These are phyloP conservation scores for Patella depressa DNA, from an alignment of 2,888 invertebrate species.

Conservation along the genomic window DNA sequence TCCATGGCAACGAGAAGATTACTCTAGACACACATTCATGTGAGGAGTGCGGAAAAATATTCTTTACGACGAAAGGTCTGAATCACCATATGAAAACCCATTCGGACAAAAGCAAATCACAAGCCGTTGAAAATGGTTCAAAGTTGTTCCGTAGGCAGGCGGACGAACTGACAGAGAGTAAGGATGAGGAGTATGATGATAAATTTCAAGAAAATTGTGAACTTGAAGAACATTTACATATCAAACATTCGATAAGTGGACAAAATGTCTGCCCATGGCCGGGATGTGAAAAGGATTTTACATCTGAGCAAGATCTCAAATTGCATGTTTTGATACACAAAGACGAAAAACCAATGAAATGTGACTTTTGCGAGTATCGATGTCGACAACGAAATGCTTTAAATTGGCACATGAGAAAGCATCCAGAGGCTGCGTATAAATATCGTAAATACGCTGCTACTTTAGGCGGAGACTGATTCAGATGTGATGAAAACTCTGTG, in stretches of 20 bases:
- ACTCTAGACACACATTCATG: conserved; percentile 39
- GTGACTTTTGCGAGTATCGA: conserved; percentile 60
- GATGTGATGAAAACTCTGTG: neutral
- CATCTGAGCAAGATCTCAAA: conserved; percentile 52
- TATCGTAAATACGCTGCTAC: conserved; percentile 34
- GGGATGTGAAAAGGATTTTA: conserved; percentile 53
- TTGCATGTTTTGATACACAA: conserved; percentile 57
- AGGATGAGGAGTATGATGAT: conserved; percentile 26
- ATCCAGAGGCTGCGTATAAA: conserved; percentile 54
- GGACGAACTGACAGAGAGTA: conserved; percentile 9
- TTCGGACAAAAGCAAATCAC: conserved; percentile 25
- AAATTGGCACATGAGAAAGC: conserved; percentile 65
- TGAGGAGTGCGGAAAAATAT: conserved; percentile 41
- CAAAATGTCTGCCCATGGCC: conserved; percentile 27
- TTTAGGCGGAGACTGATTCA: neutral
- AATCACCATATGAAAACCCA: conserved; percentile 45
- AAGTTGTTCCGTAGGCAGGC: neutral
- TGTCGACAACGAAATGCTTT: conserved; percentile 62
- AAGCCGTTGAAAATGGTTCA: neutral
- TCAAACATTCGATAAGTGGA: conserved; percentile 13
- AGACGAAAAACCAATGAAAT: conserved; percentile 61
- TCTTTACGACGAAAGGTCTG: conserved; percentile 40
- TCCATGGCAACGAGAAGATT: conserved; percentile 38
- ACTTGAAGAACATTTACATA: conserved; percentile 24
- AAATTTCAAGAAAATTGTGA: conserved; percentile 29